Conservation (phyloP, 2,888 invertebrate species). For the Stegophylla sp. region DNA sequence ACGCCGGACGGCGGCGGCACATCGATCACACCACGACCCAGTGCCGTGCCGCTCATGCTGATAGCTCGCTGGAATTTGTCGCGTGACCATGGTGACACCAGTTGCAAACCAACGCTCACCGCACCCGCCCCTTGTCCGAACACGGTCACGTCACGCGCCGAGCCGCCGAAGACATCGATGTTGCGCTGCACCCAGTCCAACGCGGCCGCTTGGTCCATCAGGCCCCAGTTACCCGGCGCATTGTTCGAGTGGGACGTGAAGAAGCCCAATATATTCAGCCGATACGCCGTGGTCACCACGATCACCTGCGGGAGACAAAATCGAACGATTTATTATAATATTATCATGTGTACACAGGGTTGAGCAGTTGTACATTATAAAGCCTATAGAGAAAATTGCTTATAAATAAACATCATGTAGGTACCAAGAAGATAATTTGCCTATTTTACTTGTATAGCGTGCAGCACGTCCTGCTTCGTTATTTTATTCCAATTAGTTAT, state of each 20-base stretch:
- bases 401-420: too few relatives aligned
- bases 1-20: conserved; percentile 67
- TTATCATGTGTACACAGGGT: too few relatives aligned
- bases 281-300: conserved; percentile 80
- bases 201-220: conserved; percentile 82
- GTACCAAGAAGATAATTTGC: too few relatives aligned
- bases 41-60: conserved; percentile 80
- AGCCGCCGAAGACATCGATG: conserved; percentile 78
- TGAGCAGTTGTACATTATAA: too few relatives aligned
- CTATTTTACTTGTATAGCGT: too few relatives aligned
- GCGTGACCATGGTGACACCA: conserved; percentile 68
- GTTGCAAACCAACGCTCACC: conserved; percentile 79
- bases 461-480: too few relatives aligned
- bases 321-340: too few relatives aligned
- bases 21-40: conserved; percentile 63
- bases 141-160: conserved; percentile 76
- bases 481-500: too few relatives aligned
- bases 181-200: conserved; percentile 80
- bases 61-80: conserved; percentile 78
- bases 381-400: too few relatives aligned
- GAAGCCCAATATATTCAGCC: conserved; percentile 84
- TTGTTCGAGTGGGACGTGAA: conserved; percentile 80
- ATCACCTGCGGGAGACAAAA: conserved; percentile 70
- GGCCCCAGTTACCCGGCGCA: conserved; percentile 80
- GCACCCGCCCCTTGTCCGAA: conserved; percentile 84